Percentiles rank a stretch among this genome's conserved stretches.
These are phyloP conservation scores for Tor tambroides DNA, from an alignment of 2,113 vertebrate genomes.

Conservation along the genomic window DNA sequence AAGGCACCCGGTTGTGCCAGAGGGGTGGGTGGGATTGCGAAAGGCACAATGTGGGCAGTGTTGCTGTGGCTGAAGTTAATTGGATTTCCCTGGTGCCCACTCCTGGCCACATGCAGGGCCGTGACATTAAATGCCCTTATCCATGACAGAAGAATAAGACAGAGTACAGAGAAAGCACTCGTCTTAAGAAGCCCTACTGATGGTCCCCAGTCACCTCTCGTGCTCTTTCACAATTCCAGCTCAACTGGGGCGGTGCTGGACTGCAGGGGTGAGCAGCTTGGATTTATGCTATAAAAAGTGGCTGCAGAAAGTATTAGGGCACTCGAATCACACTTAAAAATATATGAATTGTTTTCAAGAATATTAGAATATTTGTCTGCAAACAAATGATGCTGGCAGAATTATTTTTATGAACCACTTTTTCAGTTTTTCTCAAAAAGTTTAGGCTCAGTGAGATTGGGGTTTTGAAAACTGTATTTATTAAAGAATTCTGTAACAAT, in stretches of 20 bases:
- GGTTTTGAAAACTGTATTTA: no score
- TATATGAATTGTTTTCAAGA: not conserved
- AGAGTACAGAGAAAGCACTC: slow-evolving; percentile 72
- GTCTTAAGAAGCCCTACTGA: slow-evolving; percentile 68
- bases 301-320: not conserved
- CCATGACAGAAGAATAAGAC: slow-evolving; percentile 70
- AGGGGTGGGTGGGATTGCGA: slow-evolving; percentile 36
- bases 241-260: not conserved
- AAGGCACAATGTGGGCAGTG: slow-evolving; percentile 62
- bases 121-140: slow-evolving; percentile 77
- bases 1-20: slow-evolving; percentile 11
- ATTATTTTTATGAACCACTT: not conserved
- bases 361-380: not conserved
- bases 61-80: slow-evolving; percentile 65
- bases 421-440: not conserved
- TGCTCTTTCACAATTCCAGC: slow-evolving; percentile 1
- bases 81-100: slow-evolving; percentile 75
- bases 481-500: no score
- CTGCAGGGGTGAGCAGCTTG: not conserved
- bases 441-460: not conserved
- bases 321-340: not conserved
- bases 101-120: slow-evolving; percentile 72
- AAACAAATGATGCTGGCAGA: not conserved
- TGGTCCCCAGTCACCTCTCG: slow-evolving; percentile 62
- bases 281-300: not conserved